Percentiles rank a stretch among this genome's conserved stretches.
These are phyloP conservation scores for Neoascia interrupta DNA, from an alignment of 2,888 invertebrate species.

Conservation along the genomic window DNA sequence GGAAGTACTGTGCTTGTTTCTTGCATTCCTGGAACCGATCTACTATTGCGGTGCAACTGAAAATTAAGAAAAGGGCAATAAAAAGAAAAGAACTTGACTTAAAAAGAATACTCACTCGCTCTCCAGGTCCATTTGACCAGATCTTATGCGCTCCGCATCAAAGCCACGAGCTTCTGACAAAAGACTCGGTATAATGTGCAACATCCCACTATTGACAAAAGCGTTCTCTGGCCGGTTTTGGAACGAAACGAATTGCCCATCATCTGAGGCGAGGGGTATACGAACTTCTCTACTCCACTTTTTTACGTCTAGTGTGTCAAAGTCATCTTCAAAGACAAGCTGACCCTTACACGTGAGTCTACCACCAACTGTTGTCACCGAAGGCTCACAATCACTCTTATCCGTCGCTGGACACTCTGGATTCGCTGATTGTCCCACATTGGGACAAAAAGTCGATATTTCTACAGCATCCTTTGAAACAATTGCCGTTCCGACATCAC, in stretches of 20 bases:
- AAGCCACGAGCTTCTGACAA: constrained; percentile 72
- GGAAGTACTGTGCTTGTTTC: neutral
- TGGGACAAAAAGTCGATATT: neutral
- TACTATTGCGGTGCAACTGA: constrained; percentile 81
- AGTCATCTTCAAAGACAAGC: constrained; percentile 84
- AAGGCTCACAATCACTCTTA: no score
- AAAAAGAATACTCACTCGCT: no score
- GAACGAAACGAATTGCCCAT: constrained; percentile 80
- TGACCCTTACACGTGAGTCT: constrained; percentile 81
- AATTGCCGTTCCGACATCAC: constrained; percentile 14
- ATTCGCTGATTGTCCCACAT: neutral
- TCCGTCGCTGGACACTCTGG: no score
- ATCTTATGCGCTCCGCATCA: constrained; percentile 71
- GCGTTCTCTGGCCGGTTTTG: constrained; percentile 76
- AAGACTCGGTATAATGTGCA: constrained; percentile 79
- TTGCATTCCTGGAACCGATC: neutral
- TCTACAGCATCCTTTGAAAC: constrained; percentile 11
- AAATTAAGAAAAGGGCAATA: no score
- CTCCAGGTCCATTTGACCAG: constrained; percentile 75
- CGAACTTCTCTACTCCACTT: constrained; percentile 83
- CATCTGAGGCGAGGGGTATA: constrained; percentile 80
- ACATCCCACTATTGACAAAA: constrained; percentile 74
- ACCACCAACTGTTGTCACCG: no score
- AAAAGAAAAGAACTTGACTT: no score
- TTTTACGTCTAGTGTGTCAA: constrained; percentile 79